Evolutionary conservation across 2,888 invertebrate genomes (phyloP).

Genomic region (Mycalesis mineus): DNA sequence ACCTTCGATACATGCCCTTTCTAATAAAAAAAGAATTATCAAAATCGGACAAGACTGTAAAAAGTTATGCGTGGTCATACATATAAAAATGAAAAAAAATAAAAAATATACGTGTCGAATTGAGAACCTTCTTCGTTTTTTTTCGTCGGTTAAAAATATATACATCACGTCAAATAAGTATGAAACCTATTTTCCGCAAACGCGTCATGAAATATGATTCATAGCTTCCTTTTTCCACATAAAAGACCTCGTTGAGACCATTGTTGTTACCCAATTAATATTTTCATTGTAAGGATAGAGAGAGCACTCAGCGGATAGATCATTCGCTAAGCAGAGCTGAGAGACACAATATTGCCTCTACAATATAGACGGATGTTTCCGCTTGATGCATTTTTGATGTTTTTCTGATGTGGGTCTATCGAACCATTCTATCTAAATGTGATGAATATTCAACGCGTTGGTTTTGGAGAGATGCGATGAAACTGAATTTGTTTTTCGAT

Average conservation of each 20-base stretch:
- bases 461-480: conserved; percentile 58
- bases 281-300: conserved; percentile 14
- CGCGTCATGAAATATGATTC: conserved; percentile 11
- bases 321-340: conserved; percentile 45
- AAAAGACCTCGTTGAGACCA: conserved; percentile 14
- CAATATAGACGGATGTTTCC: conserved; percentile 73
- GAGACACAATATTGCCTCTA: conserved; percentile 67
- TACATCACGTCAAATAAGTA: not conserved
- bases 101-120: too few species aligned
- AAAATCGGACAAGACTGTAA: too few species aligned
- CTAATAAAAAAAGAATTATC: too few species aligned
- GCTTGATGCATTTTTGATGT: conserved; percentile 79
- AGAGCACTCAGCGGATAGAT: conserved; percentile 24
- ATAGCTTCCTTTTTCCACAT: conserved; percentile 7
- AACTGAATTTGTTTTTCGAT: conserved; percentile 33
- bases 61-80: too few species aligned
- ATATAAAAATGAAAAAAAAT: too few species aligned
- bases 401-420: conserved; percentile 79
- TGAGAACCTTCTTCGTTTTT: too few species aligned
- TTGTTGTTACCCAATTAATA: conserved; percentile 16
- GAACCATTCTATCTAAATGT: conserved; percentile 74
- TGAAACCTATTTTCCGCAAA: not conserved
- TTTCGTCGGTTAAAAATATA: too few species aligned
- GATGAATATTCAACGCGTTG: conserved; percentile 73
- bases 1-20: too few species aligned